phyloP scores from a whole-genome alignment of 1,140 invertebrate genomes.

The Bemisia tabaci region DNA sequence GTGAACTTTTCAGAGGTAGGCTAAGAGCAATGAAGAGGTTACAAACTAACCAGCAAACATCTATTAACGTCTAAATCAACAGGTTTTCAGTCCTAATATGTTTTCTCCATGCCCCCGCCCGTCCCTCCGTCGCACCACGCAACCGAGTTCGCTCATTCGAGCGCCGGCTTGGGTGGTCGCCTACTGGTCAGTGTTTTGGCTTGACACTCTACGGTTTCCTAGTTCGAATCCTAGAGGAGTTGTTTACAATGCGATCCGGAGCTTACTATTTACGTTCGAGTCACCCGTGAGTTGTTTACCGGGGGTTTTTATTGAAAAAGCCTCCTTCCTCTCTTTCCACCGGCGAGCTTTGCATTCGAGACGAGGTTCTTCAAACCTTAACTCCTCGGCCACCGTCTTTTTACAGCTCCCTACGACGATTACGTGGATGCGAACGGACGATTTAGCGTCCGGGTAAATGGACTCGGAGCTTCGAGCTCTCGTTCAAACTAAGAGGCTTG shows the following conservation, averaged over 20 bases:
- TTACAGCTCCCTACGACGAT: too few species aligned
- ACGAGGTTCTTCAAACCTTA: too few species aligned
- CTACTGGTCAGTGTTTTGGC: neutral
- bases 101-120: neutral
- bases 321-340: neutral
- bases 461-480: too few species aligned
- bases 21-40: neutral
- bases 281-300: neutral
- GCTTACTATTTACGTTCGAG: neutral
- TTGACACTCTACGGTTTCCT: neutral
- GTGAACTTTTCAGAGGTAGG: too few species aligned
- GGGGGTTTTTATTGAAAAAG: neutral
- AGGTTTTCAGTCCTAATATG: neutral
- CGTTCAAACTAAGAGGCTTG: too few species aligned
- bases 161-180: neutral
- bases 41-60: neutral
- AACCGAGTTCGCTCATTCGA: neutral
- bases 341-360: too few species aligned
- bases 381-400: too few species aligned
- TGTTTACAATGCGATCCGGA: neutral
- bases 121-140: neutral
- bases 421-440: too few species aligned
- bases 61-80: neutral
- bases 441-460: too few species aligned
- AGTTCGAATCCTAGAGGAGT: neutral